Base-by-base conservation (phyloP, 2,797 vertebrate genomes). In the Danionella dracula region DNA sequence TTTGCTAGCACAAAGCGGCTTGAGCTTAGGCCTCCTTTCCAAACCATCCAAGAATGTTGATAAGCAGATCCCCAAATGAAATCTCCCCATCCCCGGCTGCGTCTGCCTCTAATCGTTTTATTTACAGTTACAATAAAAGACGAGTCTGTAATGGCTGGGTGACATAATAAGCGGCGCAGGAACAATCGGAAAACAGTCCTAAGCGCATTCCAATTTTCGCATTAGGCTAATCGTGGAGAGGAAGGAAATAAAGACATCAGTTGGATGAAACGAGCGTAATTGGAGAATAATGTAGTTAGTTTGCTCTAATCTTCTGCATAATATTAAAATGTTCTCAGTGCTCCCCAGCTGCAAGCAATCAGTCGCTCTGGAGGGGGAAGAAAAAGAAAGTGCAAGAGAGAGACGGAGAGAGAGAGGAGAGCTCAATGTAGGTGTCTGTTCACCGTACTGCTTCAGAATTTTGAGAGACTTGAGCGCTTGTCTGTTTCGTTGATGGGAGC, bases 271-370 rank as follows among this genome's bases (percentile, higher is more conserved):
- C 89, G 87, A 92, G 91, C 83, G 89, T 89, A 93, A 93, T 90
- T 92, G 90, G 87, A 93, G 89, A 90, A 88, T 91, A 90, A 89
- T 93, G 83, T 83, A 90, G 92, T 94, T 95, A 92, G 89, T 92
- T 93, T 93, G 88, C 85, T 86, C 88, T 93, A 91, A 91, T 93
- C 90, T 94, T 87, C 82, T 85, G 87, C 86, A 90, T 81, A 87
- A 91, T 92, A 93, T 93, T 91, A 94, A 93, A 93, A 90, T 84
- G 76, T 83, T 90, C 87, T 85, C 86, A 90, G 87, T 85, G 87
- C 83, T 82, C 81, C 82, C 87, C 91, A 93, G 90, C 92, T 95
- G 93, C 89, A 92, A 92, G 89, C 87, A 94, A 94, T 95, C 91
- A 92, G 69, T 82, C 48, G 50, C 81, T 85, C 91, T 83, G 79